phyloP scores from a whole-genome alignment of 2,113 vertebrate genomes.

The Sander vitreus region DNA sequence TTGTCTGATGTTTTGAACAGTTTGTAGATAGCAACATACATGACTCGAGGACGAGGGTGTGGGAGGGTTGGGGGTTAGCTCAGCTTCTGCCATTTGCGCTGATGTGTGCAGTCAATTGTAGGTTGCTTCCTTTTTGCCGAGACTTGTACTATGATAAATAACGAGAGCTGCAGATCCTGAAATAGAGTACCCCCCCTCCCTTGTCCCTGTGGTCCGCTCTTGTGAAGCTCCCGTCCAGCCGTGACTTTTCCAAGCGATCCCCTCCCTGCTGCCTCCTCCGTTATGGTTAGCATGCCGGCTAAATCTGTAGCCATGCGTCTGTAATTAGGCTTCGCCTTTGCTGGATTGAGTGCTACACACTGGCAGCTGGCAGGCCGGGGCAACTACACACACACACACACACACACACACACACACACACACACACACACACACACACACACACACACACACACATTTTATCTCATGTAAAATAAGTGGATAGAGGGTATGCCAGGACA shows the following conservation, averaged over 20 bases:
- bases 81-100: conserved; percentile 61
- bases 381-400: conserved; percentile 63
- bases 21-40: conserved; percentile 14
- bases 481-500: conserved; percentile 66
- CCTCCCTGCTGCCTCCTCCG: conserved; percentile 87
- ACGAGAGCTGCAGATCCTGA: conserved; percentile 83
- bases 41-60: conserved; percentile 35
- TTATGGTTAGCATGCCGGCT: conserved; percentile 89
- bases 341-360: conserved; percentile 82
- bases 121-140: conserved; percentile 76
- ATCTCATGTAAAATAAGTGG: conserved; percentile 59
- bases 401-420: conserved; percentile 13
- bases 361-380: conserved; percentile 83
- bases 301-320: conserved; percentile 87
- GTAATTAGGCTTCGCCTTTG: conserved; percentile 86
- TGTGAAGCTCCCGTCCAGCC: conserved; percentile 85
- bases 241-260: conserved; percentile 84
- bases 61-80: conserved; percentile 62
- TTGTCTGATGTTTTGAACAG: conserved; percentile 34
- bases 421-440: conserved; percentile 10
- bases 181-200: conserved; percentile 81
- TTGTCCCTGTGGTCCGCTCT: conserved; percentile 85
- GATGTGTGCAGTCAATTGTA: conserved; percentile 78
- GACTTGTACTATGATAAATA: conserved; percentile 87
- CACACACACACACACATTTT: conserved; percentile 52